These are phyloP conservation scores for Paramisgurnus dabryanus DNA, from an alignment of 2,113 vertebrate genomes.

Conservation along the genomic window DNA sequence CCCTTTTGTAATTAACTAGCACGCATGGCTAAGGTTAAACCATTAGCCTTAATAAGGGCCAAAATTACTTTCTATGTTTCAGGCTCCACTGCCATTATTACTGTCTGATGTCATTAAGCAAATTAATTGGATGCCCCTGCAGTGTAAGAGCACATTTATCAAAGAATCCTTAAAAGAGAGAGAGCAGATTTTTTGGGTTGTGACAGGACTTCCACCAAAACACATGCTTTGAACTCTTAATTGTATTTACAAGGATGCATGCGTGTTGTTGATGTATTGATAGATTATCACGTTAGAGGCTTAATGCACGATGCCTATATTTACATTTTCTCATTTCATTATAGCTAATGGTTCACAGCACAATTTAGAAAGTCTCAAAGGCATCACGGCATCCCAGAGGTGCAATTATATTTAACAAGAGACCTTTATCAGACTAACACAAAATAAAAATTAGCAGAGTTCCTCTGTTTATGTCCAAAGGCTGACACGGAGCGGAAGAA, in stretches of 20 bases:
- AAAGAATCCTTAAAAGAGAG: constrained; percentile 44
- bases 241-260: not conserved
- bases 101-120: constrained; percentile 58
- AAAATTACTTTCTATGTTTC: constrained; percentile 53
- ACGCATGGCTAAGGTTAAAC: constrained; percentile 47
- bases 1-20: constrained; percentile 49
- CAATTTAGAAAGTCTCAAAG: not conserved
- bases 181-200: constrained; percentile 18
- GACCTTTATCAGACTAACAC: constrained; percentile 33
- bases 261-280: not conserved
- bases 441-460: constrained; percentile 15
- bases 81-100: constrained; percentile 47
- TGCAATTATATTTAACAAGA: constrained; percentile 27
- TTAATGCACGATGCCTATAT: not conserved
- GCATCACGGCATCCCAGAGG: constrained; percentile 16
- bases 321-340: constrained; percentile 22
- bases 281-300: not conserved
- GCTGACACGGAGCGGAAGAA: constrained; percentile 24
- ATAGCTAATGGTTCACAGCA: constrained; percentile 15
- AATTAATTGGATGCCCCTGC: constrained; percentile 55
- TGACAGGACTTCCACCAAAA: not conserved
- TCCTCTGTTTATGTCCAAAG: constrained; percentile 22
- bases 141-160: constrained; percentile 57
- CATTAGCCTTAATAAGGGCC: constrained; percentile 54
- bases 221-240: not conserved